Evolutionary conservation across 2,888 invertebrate species (phyloP), one percentile per base, ranked within the genome.

Genomic region (Zygothrica quintamaculata): DNA sequence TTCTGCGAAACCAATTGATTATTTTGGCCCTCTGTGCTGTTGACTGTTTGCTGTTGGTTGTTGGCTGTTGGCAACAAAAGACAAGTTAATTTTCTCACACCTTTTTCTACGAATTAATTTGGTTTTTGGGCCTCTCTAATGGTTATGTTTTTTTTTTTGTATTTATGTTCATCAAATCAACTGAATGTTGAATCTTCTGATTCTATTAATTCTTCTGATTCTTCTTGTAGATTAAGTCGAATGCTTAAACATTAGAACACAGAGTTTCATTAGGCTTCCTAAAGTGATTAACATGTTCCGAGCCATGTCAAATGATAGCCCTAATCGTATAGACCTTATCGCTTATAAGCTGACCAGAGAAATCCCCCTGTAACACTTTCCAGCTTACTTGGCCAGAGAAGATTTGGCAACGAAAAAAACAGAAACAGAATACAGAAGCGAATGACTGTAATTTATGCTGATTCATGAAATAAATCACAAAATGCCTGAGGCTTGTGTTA

Each of bases 1-100:
- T 85, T 84, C 82, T 74, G 78, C 85, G 85, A 81, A 84, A 71
- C 87, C 66, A 84, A 84, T 87, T 87, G 82, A 87, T 84, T 82
- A 75, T 72, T 72, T 84, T 67, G 44, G 47, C 11, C 57, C 52
- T 52, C 40, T 40, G 37, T 48, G 34, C 18, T n/a, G 7, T 1
- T 29, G 7, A 1, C 3, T 39, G 34, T n/a, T 9, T 26, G 3
- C n/a, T 6, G 36, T 34, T 22, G 12, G n/a, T 36, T 15, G 37
- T 42, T 31, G 40, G n/a, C 53, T 46, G 44, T 13, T 29, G 60
- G 47, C 70, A 50, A 58, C 75, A 78, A 81, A 84, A 87, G 81
- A 82, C 78, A 87, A 84, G 57, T 85, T 70, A 71, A 84, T 84
- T 84, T 87, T 81, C 85, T 87, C 81, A 81, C 82, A 87, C 82